Percentiles rank a stretch among this genome's conserved stretches.
Evolutionary conservation across 2,888 invertebrate species (phyloP).

Genomic region (Drosophila birchii): DNA sequence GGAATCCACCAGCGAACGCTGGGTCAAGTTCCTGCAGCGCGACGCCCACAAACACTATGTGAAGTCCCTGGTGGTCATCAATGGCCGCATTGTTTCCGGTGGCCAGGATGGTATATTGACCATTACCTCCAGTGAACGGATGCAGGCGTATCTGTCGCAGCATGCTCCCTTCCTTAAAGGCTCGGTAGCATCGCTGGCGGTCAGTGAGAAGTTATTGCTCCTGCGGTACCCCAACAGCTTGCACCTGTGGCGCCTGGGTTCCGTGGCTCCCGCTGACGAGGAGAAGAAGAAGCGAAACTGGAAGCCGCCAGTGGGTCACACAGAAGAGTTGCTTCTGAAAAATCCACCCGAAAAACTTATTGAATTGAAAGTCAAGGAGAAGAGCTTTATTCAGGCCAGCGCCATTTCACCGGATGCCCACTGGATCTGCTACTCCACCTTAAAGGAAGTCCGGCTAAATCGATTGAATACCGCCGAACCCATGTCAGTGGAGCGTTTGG

Average conservation of each 20-base stretch:
- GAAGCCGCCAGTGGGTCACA: conserved; percentile 1
- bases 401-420: conserved; percentile 89
- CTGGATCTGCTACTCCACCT: conserved; percentile 91
- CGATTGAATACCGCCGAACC: conserved; percentile 54
- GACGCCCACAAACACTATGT: conserved; percentile 95
- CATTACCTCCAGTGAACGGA: conserved; percentile 88
- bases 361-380: conserved; percentile 88
- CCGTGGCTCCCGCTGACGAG: neutral
- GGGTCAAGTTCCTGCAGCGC: conserved; percentile 93
- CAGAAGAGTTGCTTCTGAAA: conserved; percentile 47
- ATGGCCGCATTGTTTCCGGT: conserved; percentile 89
- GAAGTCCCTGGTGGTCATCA: conserved; percentile 88
- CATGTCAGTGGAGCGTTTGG: conserved; percentile 76
- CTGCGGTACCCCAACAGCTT: conserved; percentile 87
- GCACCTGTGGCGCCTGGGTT: conserved; percentile 88
- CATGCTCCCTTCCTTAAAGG: conserved; percentile 89
- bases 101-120: conserved; percentile 93
- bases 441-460: conserved; percentile 87
- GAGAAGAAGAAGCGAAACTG: conserved; percentile 3
- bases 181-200: conserved; percentile 86
- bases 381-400: conserved; percentile 89
- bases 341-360: conserved; percentile 89
- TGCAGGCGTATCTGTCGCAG: conserved; percentile 86
- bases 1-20: conserved; percentile 86
- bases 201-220: conserved; percentile 86